phyloP scores from a whole-genome alignment of 2,797 vertebrate genomes.

The Phoeniculus purpureus region DNA sequence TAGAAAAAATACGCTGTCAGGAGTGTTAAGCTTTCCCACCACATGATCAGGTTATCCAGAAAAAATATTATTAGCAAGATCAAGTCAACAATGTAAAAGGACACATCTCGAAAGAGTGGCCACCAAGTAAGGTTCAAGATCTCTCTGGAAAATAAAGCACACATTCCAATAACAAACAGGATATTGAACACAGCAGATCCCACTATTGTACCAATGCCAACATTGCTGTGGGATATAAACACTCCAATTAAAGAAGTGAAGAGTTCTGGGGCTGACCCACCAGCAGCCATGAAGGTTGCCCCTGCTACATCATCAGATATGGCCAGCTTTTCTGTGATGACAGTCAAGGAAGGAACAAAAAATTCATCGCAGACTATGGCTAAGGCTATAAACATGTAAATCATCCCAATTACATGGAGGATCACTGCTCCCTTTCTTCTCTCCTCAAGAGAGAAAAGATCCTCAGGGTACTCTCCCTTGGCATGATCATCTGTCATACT shows the following conservation, averaged over 20 bases:
- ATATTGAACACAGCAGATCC: slow-evolving; percentile 99
- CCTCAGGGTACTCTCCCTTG: slow-evolving; percentile 89
- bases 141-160: slow-evolving; percentile 97
- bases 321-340: slow-evolving; percentile 94
- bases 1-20: slow-evolving; percentile 88
- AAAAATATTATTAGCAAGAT: slow-evolving; percentile 97
- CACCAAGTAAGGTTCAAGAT: slow-evolving; percentile 98
- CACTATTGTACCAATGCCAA: slow-evolving; percentile 98
- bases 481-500: slow-evolving; percentile 73
- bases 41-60: slow-evolving; percentile 93
- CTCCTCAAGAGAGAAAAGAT: slow-evolving; percentile 87
- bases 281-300: slow-evolving; percentile 98
- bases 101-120: slow-evolving; percentile 97
- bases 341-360: slow-evolving; percentile 96
- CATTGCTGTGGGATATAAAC: slow-evolving; percentile 98
- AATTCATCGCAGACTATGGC: slow-evolving; percentile 99
- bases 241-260: slow-evolving; percentile 98
- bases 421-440: slow-evolving; percentile 89
- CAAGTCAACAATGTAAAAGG: slow-evolving; percentile 97
- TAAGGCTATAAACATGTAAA: slow-evolving; percentile 99
- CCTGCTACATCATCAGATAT: slow-evolving; percentile 98
- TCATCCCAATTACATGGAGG: slow-evolving; percentile 95
- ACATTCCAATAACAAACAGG: slow-evolving; percentile 99
- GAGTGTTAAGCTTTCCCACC: slow-evolving; percentile 91
- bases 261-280: slow-evolving; percentile 96